Evolutionary conservation across 2,888 invertebrate species (phyloP).

Genomic region (Electrophaes corylata): DNA sequence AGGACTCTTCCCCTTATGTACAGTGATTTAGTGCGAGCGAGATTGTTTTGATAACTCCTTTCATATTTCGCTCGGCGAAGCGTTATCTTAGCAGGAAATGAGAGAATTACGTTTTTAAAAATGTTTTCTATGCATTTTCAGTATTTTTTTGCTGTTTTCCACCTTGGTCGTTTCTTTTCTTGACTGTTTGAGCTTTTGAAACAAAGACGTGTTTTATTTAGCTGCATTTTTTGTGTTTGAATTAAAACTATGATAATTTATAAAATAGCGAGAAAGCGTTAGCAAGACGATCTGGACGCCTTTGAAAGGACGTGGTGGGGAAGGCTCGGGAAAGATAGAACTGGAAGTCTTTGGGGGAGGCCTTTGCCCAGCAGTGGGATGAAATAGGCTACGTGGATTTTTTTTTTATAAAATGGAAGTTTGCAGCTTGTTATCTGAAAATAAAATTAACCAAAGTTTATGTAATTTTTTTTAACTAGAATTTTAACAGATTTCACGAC

Average conservation of each 20-base stretch:
- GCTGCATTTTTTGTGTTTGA: constrained; percentile 28
- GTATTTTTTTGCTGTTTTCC: constrained; percentile 46
- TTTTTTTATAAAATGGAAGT: neutral
- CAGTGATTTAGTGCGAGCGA: constrained; percentile 82
- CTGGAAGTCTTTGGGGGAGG: too few species aligned
- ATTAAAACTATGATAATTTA: constrained; percentile 33
- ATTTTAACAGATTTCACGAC: too few species aligned
- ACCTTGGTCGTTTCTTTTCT: constrained; percentile 55
- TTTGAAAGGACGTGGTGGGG: too few species aligned
- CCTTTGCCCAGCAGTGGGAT: too few species aligned
- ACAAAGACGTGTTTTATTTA: constrained; percentile 41
- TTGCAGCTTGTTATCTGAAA: neutral
- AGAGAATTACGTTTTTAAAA: constrained; percentile 68
- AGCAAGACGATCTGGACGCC: too few species aligned
- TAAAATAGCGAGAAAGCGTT: too few species aligned
- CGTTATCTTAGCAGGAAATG: constrained; percentile 80
- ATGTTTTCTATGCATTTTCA: constrained; percentile 46
- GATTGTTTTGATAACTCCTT: constrained; percentile 82
- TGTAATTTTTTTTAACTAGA: neutral
- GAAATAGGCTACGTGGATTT: too few species aligned
- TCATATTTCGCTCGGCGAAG: constrained; percentile 77
- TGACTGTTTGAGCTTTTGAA: constrained; percentile 47
- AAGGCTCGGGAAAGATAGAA: too few species aligned
- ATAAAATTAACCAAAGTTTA: neutral
- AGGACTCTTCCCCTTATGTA: constrained; percentile 81